Evolutionary conservation across 2,797 vertebrate genomes (phyloP).

Genomic region (Lepilemur septentrionalis): DNA sequence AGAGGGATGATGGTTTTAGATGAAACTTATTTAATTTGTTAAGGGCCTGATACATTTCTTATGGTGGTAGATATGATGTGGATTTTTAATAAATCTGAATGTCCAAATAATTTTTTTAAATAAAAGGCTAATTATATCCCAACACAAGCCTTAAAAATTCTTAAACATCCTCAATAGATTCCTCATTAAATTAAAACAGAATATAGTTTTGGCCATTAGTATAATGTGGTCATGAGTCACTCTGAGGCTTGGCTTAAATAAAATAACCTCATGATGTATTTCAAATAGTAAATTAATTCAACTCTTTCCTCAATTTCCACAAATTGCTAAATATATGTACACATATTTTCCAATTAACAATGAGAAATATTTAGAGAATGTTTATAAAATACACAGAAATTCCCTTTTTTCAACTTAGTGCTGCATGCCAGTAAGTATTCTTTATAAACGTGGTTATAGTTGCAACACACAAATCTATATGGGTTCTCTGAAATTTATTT

Average conservation of each 20-base stretch:
- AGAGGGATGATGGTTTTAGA: neutral
- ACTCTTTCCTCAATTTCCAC: neutral
- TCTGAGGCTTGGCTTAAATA: neutral
- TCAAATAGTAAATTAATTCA: constrained; percentile 9
- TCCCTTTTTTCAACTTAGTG: neutral
- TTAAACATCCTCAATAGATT: neutral
- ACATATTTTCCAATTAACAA: neutral
- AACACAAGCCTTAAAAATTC: neutral
- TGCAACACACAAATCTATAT: neutral
- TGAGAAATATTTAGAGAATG: neutral
- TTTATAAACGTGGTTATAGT: neutral
- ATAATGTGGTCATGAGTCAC: neutral
- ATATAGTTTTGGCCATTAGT: neutral
- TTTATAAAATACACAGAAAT: constrained; percentile 25
- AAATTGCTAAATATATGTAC: neutral
- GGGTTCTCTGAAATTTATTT: neutral
- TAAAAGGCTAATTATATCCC: neutral
- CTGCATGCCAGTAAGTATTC: neutral
- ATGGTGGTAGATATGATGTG: neutral
- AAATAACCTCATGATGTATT: neutral
- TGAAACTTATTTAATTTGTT: neutral
- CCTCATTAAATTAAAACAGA: neutral
- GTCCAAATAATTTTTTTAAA: constrained; percentile 1
- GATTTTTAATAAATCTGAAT: constrained; percentile 16
- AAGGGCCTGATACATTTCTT: neutral